Percentiles rank a stretch among this genome's conserved stretches.
Evolutionary conservation across 2,888 invertebrate genomes (phyloP).

Genomic region (Epinotia ramella): DNA sequence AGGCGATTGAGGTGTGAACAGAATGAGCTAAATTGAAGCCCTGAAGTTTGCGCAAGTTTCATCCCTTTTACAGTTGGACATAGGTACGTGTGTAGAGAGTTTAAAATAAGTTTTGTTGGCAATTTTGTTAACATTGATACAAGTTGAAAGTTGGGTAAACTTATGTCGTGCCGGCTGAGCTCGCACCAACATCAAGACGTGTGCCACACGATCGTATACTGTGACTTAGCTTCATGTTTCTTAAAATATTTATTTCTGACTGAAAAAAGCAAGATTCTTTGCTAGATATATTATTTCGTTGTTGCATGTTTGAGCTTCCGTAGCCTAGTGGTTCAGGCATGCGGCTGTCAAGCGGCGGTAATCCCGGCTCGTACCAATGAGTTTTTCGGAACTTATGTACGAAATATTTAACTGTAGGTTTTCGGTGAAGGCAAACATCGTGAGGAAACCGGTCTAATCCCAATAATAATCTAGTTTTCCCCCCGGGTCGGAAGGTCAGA

Average conservation of each 20-base stretch:
- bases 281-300: too few relatives aligned
- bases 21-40: background rate
- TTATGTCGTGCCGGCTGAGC: background rate
- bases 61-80: background rate
- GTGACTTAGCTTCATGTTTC: background rate
- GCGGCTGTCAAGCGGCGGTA: too few relatives aligned
- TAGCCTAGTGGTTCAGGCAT: too few relatives aligned
- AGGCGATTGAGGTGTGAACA: background rate
- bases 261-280: too few relatives aligned
- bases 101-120: background rate
- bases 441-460: too few relatives aligned
- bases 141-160: constrained; percentile 4
- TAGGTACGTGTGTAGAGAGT: constrained; percentile 3
- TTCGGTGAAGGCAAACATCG: too few relatives aligned
- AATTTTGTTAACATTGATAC: background rate
- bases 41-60: constrained; percentile 28
- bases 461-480: too few relatives aligned
- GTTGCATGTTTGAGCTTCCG: too few relatives aligned
- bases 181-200: background rate
- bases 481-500: too few relatives aligned
- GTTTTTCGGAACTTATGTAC: too few relatives aligned
- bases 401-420: too few relatives aligned
- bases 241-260: background rate
- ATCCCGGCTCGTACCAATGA: too few relatives aligned
- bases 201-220: background rate